Evolutionary conservation across 1,140 invertebrate genomes (phyloP).

Genomic region (Vanessa atalanta): DNA sequence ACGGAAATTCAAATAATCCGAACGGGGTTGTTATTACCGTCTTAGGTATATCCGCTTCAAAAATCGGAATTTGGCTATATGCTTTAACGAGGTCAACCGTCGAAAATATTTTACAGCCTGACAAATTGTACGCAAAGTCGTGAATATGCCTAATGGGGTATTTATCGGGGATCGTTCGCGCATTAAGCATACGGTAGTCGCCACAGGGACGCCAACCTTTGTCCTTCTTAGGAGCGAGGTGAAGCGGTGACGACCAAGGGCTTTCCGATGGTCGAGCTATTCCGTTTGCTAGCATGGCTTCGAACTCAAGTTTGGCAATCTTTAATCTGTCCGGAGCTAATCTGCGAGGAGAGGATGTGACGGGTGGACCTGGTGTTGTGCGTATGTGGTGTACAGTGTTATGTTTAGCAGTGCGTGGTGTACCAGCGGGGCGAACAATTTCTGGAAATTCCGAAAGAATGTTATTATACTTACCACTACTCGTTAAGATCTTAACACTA

Average conservation of each 20-base stretch:
- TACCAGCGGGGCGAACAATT: constrained; percentile 29
- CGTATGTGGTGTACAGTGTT: constrained; percentile 25
- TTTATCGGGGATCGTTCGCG: too few species aligned
- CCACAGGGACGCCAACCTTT: constrained; percentile 19
- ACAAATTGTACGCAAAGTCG: neutral
- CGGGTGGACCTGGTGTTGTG: constrained; percentile 33
- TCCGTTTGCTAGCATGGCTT: too few species aligned
- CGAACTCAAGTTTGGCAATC: constrained; percentile 11
- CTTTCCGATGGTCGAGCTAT: too few species aligned
- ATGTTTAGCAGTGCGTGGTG: constrained; percentile 12
- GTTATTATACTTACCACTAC: constrained; percentile 22
- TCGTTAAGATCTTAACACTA: constrained; percentile 33
- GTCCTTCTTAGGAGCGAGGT: constrained; percentile 21
- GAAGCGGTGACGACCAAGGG: too few species aligned
- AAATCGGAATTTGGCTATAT: constrained; percentile 19
- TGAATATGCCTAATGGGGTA: constrained; percentile 5
- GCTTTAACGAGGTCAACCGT: constrained; percentile 28
- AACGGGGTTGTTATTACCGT: constrained; percentile 28
- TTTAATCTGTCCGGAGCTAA: constrained; percentile 22
- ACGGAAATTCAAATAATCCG: too few species aligned
- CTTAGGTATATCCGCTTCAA: constrained; percentile 20
- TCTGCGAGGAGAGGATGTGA: constrained; percentile 14
- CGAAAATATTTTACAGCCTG: constrained; percentile 1
- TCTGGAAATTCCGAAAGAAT: constrained; percentile 23
- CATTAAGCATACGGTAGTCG: too few species aligned